Evolutionary conservation across 2,797 vertebrate species (phyloP).

Genomic region (Bryconaethiops microstoma): DNA sequence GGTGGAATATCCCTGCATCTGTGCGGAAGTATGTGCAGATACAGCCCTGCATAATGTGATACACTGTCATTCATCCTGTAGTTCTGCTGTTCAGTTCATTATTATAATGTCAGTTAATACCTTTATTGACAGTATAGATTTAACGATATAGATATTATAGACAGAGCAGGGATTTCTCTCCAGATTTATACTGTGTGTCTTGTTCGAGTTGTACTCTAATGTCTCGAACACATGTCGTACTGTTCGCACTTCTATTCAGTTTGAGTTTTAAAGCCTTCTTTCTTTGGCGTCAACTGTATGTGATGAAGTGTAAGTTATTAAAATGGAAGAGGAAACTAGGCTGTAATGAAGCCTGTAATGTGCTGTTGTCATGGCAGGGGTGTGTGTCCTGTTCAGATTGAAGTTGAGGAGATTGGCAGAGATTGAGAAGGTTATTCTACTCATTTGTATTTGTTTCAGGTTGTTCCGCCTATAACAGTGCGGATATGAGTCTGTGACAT

Average conservation of each 20-base stretch:
- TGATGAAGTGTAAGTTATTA: slow-evolving; percentile 30
- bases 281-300: slow-evolving; percentile 14
- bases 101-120: too few relatives aligned
- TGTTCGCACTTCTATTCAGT: slow-evolving; percentile 3
- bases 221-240: neutral
- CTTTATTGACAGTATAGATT: neutral
- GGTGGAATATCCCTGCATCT: neutral
- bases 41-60: neutral
- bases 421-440: slow-evolving; percentile 54
- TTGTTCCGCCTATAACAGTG: slow-evolving; percentile 61
- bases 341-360: slow-evolving; percentile 38
- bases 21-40: neutral
- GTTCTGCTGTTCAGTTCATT: neutral
- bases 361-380: slow-evolving; percentile 38
- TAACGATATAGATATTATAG: neutral
- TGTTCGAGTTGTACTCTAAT: too few relatives aligned
- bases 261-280: slow-evolving; percentile 16
- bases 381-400: slow-evolving; percentile 33
- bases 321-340: slow-evolving; percentile 31
- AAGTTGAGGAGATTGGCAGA: slow-evolving; percentile 43
- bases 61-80: neutral
- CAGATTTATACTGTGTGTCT: neutral
- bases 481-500: slow-evolving; percentile 71
- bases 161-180: neutral
- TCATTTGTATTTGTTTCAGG: slow-evolving; percentile 69